Percentiles rank a stretch among this genome's conserved stretches.
Conservation (phyloP, 2,113 vertebrate genomes). For the Sitta europaea region DNA sequence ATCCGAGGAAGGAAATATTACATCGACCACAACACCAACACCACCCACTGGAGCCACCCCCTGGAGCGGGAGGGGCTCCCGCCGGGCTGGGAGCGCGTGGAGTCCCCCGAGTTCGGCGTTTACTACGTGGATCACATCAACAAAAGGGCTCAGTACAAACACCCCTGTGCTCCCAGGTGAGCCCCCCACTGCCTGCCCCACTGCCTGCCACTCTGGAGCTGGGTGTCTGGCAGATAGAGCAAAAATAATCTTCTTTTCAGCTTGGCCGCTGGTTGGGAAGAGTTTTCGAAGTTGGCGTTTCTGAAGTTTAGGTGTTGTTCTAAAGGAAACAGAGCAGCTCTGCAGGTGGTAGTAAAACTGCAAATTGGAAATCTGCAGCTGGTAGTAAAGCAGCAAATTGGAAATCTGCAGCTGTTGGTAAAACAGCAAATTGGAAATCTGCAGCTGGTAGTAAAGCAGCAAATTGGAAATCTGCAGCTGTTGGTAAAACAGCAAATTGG, state of each 20-base stretch:
- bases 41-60: conserved; percentile 98
- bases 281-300: not conserved
- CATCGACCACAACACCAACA: conserved; percentile 98
- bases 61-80: conserved; percentile 94
- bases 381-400: not conserved
- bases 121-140: conserved; percentile 98
- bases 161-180: conserved; percentile 95
- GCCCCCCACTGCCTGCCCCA: not conserved
- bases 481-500: no score
- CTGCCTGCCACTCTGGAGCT: accelerated
- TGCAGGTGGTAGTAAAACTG: not conserved
- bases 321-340: not conserved
- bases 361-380: not conserved
- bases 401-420: no score
- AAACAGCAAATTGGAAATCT: no score
- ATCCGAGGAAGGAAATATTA: conserved; percentile 96
- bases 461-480: no score
- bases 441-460: no score
- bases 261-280: not conserved
- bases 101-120: conserved; percentile 91
- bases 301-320: not conserved
- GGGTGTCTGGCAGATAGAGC: not conserved
- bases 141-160: conserved; percentile 93
- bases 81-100: conserved; percentile 95
- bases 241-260: not conserved